Evolutionary conservation across 2,113 vertebrate genomes (phyloP), one percentile per base, ranked within the genome.

Genomic region (Nicator chloris): DNA sequence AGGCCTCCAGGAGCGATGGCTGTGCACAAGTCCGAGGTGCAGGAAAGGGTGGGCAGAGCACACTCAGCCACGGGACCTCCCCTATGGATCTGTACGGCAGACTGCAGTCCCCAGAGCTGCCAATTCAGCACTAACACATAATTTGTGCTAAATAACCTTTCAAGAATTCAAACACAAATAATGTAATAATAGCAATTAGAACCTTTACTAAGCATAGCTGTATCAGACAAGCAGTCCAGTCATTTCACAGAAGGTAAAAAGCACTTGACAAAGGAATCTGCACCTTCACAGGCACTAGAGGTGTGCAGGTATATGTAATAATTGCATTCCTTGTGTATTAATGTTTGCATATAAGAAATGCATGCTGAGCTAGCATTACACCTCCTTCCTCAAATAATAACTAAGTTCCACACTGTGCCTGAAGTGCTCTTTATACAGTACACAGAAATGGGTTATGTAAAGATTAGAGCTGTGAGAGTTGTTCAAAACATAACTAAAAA

Each of bases 351-450:
- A 88, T 95, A 94, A 90, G 91, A 96, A 97, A 94, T 40, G 79
- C 95, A 95, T 84, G 90, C 95, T 96, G 96, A 97, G 95, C 91
- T 96, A 94, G 75, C 86, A 92, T 59, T 86, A 80, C 86, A 85
- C 95, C 96, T 90, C 93, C 93, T 90, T 93, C 92, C 92, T 95
- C 88, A 96, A 96, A 96, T 94, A 97, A 96, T 85, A 96, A 91
- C 88, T 81, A 95, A 94, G 72, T 96, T 95, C 94, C 90, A 96
- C 84, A 95, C 95, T 96, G 93, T 95, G 95, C 79, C 87, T 96
- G 86, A 97, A 97, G 94, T 95, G 86, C 76, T 97, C 90, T 96
- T 97, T 96, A 96, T 96, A 96, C 87, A 93, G 93, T 93, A 90
- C 88, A 86, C 86, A 97, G 90, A 95, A 97, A 96, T 75, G 77